phyloP scores from a whole-genome alignment of 2,113 vertebrate genomes.

The Setophaga coronata region DNA sequence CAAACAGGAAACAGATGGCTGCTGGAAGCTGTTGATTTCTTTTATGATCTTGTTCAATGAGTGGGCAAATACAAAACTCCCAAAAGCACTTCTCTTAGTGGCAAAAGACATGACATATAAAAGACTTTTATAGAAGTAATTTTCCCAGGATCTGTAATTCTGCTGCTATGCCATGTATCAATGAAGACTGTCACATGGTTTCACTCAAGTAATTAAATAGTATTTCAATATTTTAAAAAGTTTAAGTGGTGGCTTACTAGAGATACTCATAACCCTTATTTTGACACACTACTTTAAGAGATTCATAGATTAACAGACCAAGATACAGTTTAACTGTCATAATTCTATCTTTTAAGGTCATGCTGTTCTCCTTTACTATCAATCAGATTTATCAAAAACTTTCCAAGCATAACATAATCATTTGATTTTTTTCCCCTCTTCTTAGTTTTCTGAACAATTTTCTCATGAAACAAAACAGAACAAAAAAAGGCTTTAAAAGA shows the following conservation, averaged over 20 bases:
- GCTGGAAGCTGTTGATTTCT: background rate
- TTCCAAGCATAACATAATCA: background rate
- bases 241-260: background rate
- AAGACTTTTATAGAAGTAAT: background rate
- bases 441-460: background rate
- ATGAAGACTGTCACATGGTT: background rate
- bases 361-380: background rate
- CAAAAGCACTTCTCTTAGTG: background rate
- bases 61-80: background rate
- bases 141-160: background rate
- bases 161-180: background rate
- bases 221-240: background rate
- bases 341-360: background rate
- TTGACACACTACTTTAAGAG: background rate
- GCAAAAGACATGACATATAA: background rate
- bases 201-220: background rate
- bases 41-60: background rate
- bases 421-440: background rate
- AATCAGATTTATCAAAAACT: background rate
- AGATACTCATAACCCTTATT: background rate
- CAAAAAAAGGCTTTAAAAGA: background rate
- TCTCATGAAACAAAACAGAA: background rate
- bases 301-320: background rate
- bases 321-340: background rate
- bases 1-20: background rate